A percentile compares a stretch with the other conserved stretches of the same genome.
phyloP scores from a whole-genome alignment of 2,888 invertebrate species.

The Stenchaetothrips biformis region DNA sequence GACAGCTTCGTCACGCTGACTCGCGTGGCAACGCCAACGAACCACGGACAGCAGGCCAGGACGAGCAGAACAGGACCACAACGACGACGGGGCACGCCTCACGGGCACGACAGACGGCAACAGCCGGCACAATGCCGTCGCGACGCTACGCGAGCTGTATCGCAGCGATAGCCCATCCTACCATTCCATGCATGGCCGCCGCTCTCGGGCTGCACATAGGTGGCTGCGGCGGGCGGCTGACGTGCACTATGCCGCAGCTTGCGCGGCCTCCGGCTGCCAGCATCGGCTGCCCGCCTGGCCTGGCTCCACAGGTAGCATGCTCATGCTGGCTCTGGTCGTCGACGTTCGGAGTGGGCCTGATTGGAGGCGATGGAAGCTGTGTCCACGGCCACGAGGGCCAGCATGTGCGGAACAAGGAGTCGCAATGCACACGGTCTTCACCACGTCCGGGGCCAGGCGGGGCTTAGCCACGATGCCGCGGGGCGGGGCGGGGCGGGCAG shows the following conservation, averaged over 20 bases:
- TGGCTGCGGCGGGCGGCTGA: neutral
- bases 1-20: neutral
- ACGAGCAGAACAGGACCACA: neutral
- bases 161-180: neutral
- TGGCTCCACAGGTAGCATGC: slow-evolving; percentile 17
- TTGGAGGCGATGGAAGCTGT: no score
- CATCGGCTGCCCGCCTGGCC: neutral
- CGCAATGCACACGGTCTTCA: neutral
- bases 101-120: neutral
- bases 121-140: neutral
- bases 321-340: neutral
- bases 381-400: neutral
- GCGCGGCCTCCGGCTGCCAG: neutral
- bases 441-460: neutral
- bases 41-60: neutral
- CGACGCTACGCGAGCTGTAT: neutral
- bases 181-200: slow-evolving; percentile 21
- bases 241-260: neutral
- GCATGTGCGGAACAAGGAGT: neutral
- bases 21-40: neutral
- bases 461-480: neutral
- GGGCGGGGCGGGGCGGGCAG: neutral
- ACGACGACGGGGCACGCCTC: neutral
- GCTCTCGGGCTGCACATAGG: neutral
- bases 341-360: no score